Percentiles rank a stretch among this genome's conserved stretches.
Evolutionary conservation across 2,113 vertebrate species (phyloP).

Genomic region (Bagarius yarrelli): DNA sequence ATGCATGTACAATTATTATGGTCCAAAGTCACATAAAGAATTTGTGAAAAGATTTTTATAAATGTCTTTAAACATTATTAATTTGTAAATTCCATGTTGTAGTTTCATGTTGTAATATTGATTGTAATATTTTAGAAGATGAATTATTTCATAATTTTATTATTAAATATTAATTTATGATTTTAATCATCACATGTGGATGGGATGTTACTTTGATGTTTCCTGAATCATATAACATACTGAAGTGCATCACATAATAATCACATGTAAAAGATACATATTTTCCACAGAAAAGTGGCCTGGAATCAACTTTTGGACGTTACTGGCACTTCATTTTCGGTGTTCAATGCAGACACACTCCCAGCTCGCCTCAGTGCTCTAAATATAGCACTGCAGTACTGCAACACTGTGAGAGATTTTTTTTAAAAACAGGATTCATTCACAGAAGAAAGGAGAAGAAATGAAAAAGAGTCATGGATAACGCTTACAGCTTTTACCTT

Average conservation of each 20-base stretch:
- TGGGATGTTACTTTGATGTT: not conserved
- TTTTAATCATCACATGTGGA: not conserved
- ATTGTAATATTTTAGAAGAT: too few relatives aligned
- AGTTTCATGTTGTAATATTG: too few relatives aligned
- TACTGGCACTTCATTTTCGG: not conserved
- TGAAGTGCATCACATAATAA: not conserved
- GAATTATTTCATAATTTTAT: too few relatives aligned
- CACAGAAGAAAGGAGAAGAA: not conserved
- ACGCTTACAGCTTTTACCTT: too few relatives aligned
- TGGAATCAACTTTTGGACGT: not conserved
- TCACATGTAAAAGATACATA: not conserved
- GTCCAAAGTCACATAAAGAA: not conserved
- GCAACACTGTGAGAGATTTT: not conserved
- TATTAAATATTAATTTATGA: too few relatives aligned
- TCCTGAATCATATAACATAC: not conserved
- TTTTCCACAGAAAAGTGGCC: not conserved
- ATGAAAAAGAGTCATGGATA: not conserved
- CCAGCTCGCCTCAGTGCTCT: not conserved
- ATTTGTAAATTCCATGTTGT: not conserved
- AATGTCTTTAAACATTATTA: too few relatives aligned
- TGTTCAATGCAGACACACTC: not conserved
- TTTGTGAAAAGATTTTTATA: not conserved
- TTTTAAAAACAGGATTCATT: not conserved
- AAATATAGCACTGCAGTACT: slow-evolving; percentile 15
- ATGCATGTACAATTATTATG: not conserved